A percentile compares a stretch with the other conserved stretches of the same genome.
These are phyloP conservation scores for Dryadula phaetusa DNA, from an alignment of 2,888 invertebrate genomes.

Conservation along the genomic window DNA sequence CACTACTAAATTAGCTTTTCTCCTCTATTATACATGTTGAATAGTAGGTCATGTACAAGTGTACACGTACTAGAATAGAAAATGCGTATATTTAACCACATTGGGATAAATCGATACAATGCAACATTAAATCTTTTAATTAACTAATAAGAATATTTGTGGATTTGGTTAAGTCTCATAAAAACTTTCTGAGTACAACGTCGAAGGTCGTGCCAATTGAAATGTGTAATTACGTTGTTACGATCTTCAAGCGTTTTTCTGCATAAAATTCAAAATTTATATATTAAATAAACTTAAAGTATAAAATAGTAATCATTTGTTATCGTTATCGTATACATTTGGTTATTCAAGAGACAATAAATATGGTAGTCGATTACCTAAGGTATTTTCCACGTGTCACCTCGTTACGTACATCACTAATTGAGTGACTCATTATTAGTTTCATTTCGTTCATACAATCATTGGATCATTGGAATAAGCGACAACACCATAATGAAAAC, in stretches of 20 bases:
- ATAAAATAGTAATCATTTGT: not conserved
- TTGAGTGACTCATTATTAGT: not conserved
- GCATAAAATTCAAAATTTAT: not conserved
- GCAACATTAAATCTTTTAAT: not conserved
- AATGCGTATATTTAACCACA: slow-evolving; percentile 18
- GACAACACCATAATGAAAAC: not conserved
- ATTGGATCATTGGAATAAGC: not conserved
- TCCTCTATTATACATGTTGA: slow-evolving; percentile 29
- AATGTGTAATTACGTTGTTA: slow-evolving; percentile 32
- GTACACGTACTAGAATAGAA: slow-evolving; percentile 20
- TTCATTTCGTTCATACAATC: not conserved
- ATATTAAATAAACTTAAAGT: not conserved
- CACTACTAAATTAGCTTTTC: slow-evolving; percentile 34
- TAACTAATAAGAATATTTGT: slow-evolving; percentile 5
- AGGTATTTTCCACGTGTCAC: not conserved
- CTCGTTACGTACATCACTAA: not conserved
- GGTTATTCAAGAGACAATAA: not conserved
- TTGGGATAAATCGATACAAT: slow-evolving; percentile 7
- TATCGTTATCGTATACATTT: not conserved
- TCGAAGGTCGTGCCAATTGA: slow-evolving; percentile 38
- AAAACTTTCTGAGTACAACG: slow-evolving; percentile 29
- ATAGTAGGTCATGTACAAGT: slow-evolving; percentile 24
- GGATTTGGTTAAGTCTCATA: slow-evolving; percentile 27
- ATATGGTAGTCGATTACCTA: not conserved
- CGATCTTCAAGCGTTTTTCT: not conserved